Evolutionary conservation across 2,797 vertebrate genomes (phyloP).

Genomic region (Enteromius viviparus): DNA sequence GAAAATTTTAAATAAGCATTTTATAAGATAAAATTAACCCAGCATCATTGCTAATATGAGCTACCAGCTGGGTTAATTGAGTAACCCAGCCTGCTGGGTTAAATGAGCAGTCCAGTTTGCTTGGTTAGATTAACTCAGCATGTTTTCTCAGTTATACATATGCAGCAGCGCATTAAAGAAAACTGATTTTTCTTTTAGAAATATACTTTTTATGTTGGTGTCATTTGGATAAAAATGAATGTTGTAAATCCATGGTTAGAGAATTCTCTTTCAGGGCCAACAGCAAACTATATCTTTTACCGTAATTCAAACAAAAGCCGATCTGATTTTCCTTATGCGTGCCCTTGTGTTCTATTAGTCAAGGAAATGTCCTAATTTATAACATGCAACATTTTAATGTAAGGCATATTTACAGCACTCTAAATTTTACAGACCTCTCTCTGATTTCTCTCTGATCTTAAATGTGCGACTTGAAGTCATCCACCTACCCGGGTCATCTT

Average conservation of each 20-base stretch:
- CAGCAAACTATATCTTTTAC: too few relatives aligned
- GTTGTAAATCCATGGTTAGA: not conserved
- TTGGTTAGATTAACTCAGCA: not conserved
- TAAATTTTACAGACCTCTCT: conserved; percentile 6
- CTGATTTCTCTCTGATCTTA: conserved; percentile 24
- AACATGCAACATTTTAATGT: conserved; percentile 7
- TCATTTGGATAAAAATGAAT: not conserved
- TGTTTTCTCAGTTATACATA: not conserved
- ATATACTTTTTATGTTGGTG: not conserved
- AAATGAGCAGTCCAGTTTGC: not conserved
- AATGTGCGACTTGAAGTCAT: conserved; percentile 20
- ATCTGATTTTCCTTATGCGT: not conserved
- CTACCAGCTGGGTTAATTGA: not conserved
- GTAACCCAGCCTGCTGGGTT: conserved; percentile 1
- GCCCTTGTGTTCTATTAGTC: not conserved
- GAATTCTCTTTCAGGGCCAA: not conserved
- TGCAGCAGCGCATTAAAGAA: not conserved
- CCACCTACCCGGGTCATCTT: conserved; percentile 36
- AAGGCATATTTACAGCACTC: conserved; percentile 18
- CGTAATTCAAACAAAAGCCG: not conserved
- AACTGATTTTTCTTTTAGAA: not conserved
- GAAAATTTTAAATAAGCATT: not conserved
- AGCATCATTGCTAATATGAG: not conserved
- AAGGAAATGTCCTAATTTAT: not conserved
- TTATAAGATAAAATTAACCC: not conserved